Evolutionary conservation across 1,140 invertebrate species (phyloP).

Genomic region (Chironomus striatipennis): DNA sequence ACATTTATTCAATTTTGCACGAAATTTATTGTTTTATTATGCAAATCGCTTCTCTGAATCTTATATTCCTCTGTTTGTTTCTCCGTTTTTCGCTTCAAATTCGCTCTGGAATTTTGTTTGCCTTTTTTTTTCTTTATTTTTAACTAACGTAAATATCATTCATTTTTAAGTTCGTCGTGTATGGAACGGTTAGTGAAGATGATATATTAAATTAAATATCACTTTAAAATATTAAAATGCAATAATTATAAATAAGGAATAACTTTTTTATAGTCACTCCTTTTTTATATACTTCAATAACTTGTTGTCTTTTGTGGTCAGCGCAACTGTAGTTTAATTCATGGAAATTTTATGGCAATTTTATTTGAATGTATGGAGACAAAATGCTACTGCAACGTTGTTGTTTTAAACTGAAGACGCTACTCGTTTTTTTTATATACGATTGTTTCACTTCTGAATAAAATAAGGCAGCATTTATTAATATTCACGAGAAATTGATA

Average conservation of each 20-base stretch:
- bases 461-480: no score
- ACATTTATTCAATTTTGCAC: conserved; percentile 20
- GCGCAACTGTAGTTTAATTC: no score
- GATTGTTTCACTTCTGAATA: no score
- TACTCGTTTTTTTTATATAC: no score
- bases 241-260: conserved; percentile 17
- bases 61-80: not conserved
- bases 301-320: no score
- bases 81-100: not conserved
- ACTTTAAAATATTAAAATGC: conserved; percentile 19
- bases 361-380: no score
- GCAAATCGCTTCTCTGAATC: not conserved
- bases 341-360: no score
- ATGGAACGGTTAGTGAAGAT: not conserved
- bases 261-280: not conserved
- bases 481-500: no score
- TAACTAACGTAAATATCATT: not conserved
- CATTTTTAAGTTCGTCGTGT: not conserved
- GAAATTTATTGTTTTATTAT: conserved; percentile 19
- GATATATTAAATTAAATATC: not conserved
- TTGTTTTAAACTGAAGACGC: no score
- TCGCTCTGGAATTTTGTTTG: not conserved
- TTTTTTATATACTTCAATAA: no score
- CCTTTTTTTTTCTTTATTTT: not conserved
- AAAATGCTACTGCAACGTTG: no score